These are phyloP conservation scores for Riparia riparia DNA, from an alignment of 2,113 vertebrate species.

Conservation along the genomic window DNA sequence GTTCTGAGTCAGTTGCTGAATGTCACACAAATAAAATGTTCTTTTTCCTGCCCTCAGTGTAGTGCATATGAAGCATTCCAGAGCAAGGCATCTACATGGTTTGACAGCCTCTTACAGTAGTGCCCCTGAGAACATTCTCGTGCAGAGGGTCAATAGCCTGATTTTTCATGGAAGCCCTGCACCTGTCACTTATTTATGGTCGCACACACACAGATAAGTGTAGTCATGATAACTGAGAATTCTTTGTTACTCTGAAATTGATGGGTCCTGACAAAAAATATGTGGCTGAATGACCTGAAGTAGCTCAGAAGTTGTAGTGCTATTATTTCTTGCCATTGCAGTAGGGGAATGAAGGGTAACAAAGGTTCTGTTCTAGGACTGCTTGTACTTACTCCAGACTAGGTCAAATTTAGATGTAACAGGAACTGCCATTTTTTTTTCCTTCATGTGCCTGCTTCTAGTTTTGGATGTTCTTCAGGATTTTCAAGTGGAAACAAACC, in stretches of 20 bases:
- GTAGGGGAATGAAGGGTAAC: background rate
- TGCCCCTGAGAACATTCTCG: background rate
- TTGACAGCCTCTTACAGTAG: accelerated
- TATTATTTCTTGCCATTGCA: background rate
- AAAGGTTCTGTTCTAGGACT: background rate
- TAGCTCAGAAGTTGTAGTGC: background rate
- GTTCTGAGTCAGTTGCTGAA: background rate
- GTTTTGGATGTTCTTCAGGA: background rate
- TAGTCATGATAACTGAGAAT: background rate
- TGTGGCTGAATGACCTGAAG: background rate
- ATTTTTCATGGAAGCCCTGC: background rate
- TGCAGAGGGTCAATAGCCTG: background rate
- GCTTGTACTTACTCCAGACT: background rate
- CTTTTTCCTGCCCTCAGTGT: too few species aligned
- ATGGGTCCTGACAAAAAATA: background rate
- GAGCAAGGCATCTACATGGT: background rate
- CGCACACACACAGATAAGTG: background rate
- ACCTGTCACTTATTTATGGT: background rate
- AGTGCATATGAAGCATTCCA: background rate
- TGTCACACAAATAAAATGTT: background rate
- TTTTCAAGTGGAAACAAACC: background rate
- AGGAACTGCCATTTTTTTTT: background rate
- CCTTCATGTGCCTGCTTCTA: background rate
- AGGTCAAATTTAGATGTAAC: background rate
- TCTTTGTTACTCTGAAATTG: background rate